phyloP scores from a whole-genome alignment of 2,888 invertebrate species.

The Melitaea athalia region DNA sequence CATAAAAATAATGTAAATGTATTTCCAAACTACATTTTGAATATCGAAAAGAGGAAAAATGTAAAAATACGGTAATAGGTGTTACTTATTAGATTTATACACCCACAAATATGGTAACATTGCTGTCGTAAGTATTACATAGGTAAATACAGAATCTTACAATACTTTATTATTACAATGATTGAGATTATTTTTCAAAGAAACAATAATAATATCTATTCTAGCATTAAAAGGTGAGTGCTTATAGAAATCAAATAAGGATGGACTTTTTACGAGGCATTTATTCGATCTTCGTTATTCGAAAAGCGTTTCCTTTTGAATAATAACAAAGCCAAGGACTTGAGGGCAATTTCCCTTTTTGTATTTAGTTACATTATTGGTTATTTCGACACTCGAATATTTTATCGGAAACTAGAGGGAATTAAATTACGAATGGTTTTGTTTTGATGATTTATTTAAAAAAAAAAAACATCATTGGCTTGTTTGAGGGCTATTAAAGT shows the following conservation, averaged over 20 bases:
- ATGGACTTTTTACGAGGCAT: neutral
- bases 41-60: no score
- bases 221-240: neutral
- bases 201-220: no score
- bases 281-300: neutral
- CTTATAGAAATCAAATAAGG: neutral
- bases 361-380: conserved; percentile 9
- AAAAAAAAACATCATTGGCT: neutral
- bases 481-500: neutral
- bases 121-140: no score
- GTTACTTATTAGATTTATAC: no score
- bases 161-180: no score
- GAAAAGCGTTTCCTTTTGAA: conserved; percentile 1
- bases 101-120: no score
- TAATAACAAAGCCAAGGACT: neutral
- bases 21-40: no score
- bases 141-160: no score
- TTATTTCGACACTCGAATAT: neutral
- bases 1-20: no score
- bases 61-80: no score
- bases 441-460: conserved; percentile 6
- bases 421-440: neutral
- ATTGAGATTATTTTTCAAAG: no score
- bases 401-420: neutral
- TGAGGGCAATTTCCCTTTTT: neutral